These are phyloP conservation scores for Orcinus orca DNA, from an alignment of 2,113 vertebrate genomes.

Conservation along the genomic window DNA sequence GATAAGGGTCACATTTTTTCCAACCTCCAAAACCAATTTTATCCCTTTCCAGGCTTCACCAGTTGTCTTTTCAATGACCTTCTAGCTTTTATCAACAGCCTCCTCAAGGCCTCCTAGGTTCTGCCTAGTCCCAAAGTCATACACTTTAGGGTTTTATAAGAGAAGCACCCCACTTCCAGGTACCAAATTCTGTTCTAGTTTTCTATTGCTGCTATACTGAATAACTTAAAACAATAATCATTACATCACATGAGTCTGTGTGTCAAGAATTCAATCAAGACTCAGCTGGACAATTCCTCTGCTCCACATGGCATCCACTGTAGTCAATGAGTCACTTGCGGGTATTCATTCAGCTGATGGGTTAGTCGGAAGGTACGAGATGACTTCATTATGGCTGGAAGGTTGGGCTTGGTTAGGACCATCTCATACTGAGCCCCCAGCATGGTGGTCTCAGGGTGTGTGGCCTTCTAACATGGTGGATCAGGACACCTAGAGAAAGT, in stretches of 20 bases:
- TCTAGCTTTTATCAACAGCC: neutral
- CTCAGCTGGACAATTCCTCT: neutral
- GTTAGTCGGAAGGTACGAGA: neutral
- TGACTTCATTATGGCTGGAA: neutral
- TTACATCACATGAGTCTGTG: neutral
- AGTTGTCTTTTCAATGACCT: neutral
- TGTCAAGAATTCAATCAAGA: neutral
- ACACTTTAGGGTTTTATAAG: neutral
- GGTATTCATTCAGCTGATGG: neutral
- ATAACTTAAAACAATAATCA: neutral
- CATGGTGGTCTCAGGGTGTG: neutral
- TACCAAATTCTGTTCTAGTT: neutral
- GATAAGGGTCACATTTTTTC: neutral
- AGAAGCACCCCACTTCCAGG: neutral
- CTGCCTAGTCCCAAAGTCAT: neutral
- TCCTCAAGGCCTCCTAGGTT: neutral
- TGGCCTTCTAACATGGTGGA: neutral
- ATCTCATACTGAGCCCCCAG: neutral
- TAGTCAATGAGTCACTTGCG: neutral
- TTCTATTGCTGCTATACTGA: neutral
- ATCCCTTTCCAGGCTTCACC: neutral
- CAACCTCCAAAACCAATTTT: neutral
- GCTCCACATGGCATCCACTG: neutral
- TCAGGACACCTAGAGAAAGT: neutral
- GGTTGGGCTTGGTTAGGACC: neutral